Evolutionary conservation across 2,888 invertebrate species (phyloP).

Genomic region (Aleiodes leptofemur): DNA sequence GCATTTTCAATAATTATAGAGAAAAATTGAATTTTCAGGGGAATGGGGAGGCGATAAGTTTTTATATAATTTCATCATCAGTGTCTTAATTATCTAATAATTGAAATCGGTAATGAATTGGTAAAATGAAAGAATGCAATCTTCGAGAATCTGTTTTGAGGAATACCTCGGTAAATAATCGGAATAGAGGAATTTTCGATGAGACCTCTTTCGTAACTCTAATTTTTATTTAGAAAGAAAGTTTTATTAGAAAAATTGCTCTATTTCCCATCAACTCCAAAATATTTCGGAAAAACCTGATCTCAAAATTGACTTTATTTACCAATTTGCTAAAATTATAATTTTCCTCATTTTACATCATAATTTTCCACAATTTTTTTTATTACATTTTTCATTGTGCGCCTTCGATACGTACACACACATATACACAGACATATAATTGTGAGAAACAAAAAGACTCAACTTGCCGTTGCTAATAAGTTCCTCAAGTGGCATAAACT

Average conservation of each 20-base stretch:
- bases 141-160: too few species aligned
- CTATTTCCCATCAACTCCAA: too few species aligned
- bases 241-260: too few species aligned
- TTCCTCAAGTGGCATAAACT: constrained; percentile 29
- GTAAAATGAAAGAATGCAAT: too few species aligned
- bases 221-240: too few species aligned
- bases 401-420: background rate
- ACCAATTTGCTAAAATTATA: too few species aligned
- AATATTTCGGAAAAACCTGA: too few species aligned
- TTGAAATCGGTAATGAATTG: background rate
- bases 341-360: background rate
- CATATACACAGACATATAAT: background rate
- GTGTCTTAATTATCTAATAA: constrained; percentile 10
- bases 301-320: background rate
- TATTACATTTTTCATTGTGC: background rate
- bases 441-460: constrained; percentile 28
- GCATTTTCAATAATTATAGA: constrained; percentile 24
- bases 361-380: constrained; percentile 3
- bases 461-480: constrained; percentile 26
- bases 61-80: constrained; percentile 1
- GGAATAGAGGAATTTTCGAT: too few species aligned
- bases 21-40: background rate
- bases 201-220: too few species aligned
- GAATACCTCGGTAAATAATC: too few species aligned
- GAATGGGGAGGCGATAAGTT: background rate